Evolutionary conservation across 1,140 invertebrate genomes (phyloP).

Genomic region (Zaprionus ghesquierei): DNA sequence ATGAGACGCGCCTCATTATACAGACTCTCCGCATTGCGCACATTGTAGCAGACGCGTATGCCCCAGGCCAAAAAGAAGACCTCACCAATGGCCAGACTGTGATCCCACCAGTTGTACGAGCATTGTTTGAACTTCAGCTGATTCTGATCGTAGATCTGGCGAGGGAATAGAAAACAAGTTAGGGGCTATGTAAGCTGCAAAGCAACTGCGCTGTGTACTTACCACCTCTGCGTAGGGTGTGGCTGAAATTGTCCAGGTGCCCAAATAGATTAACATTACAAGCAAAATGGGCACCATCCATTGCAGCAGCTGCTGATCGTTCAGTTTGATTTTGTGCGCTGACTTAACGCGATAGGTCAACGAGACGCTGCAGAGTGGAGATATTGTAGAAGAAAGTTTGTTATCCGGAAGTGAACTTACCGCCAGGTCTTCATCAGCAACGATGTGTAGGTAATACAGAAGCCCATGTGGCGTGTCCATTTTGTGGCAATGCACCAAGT

Average conservation of each 20-base stretch:
- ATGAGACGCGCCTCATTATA: conserved; percentile 96
- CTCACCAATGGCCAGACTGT: conserved; percentile 93
- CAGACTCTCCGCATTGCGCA: conserved; percentile 94
- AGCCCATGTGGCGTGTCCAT: conserved; percentile 95
- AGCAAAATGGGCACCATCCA: conserved; percentile 95
- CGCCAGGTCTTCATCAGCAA: conserved; percentile 96
- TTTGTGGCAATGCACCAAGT: conserved; percentile 94
- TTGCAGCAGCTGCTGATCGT: conserved; percentile 94
- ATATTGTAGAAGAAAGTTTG: background rate
- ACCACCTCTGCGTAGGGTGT: conserved; percentile 89
- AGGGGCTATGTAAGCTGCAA: background rate
- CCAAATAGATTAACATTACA: conserved; percentile 93
- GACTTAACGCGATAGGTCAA: conserved; percentile 97
- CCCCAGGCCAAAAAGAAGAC: conserved; percentile 95
- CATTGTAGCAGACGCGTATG: conserved; percentile 94
- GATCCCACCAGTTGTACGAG: conserved; percentile 96
- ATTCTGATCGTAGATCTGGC: conserved; percentile 87
- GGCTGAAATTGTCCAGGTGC: conserved; percentile 93
- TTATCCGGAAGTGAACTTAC: conserved; percentile 83
- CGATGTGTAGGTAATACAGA: conserved; percentile 95
- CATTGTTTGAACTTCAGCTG: conserved; percentile 94
- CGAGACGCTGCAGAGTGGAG: conserved; percentile 87
- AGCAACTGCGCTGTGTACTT: conserved; percentile 51
- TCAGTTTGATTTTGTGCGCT: conserved; percentile 95
- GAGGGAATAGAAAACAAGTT: background rate